Evolutionary conservation across 2,113 vertebrate species (phyloP).

Genomic region (Dryoscopus gambensis): DNA sequence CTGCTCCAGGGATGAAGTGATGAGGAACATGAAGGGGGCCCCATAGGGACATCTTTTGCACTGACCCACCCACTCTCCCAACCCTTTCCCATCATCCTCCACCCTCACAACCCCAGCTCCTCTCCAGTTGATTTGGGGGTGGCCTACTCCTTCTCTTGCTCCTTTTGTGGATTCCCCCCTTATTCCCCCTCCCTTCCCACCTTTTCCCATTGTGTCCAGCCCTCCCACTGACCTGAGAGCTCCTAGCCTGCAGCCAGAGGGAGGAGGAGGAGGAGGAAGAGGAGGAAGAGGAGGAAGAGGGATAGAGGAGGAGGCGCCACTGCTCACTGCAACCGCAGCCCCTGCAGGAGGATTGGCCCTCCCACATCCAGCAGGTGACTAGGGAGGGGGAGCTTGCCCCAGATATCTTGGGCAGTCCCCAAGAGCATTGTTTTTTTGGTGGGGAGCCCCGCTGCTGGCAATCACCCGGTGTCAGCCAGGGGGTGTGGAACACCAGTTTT

Average conservation of each 20-base stretch:
- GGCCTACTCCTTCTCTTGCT: not conserved
- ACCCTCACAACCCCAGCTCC: not conserved
- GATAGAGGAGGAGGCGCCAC: not conserved
- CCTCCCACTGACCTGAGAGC: not conserved
- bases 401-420: too few species aligned
- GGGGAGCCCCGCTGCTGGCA: too few species aligned
- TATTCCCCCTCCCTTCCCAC: too few species aligned
- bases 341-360: not conserved
- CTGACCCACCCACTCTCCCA: not conserved
- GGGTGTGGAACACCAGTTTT: not conserved
- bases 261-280: not conserved
- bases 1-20: not conserved
- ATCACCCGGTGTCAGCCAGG: not conserved
- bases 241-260: not conserved
- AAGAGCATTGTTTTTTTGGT: too few species aligned
- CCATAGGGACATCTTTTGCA: not conserved
- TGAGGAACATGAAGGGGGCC: not conserved
- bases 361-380: not conserved
- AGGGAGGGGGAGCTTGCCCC: not conserved
- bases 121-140: not conserved
- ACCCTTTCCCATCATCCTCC: too few species aligned
- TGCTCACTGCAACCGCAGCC: not conserved
- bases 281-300: not conserved
- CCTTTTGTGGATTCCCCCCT: not conserved
- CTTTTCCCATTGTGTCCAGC: not conserved